Conservation (phyloP, 2,113 vertebrate species). For the Xenopus laevis region DNA sequence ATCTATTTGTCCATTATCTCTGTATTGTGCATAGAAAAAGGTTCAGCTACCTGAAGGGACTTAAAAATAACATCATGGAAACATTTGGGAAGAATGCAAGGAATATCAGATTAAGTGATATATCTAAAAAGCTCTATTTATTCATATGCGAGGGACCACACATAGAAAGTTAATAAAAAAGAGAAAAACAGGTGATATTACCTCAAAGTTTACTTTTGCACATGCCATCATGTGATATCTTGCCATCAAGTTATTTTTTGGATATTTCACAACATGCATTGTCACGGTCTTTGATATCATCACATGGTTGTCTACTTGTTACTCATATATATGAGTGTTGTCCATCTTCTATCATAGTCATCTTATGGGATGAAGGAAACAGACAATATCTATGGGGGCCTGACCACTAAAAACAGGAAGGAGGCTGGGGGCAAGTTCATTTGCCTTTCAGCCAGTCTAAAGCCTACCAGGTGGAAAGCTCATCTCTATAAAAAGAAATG, state of each 20-base stretch:
- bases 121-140: constrained; percentile 48
- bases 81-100: constrained; percentile 55
- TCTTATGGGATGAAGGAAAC: too few species aligned
- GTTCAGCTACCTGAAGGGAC: constrained; percentile 60
- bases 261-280: constrained; percentile 42
- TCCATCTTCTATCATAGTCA: background rate
- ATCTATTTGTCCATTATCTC: constrained; percentile 59
- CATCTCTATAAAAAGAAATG: background rate
- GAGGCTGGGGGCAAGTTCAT: background rate
- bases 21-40: constrained; percentile 76
- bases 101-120: constrained; percentile 12
- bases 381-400: background rate
- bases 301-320: constrained; percentile 4
- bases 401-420: background rate
- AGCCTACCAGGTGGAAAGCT: background rate
- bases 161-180: constrained; percentile 20
- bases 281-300: constrained; percentile 27
- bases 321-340: constrained; percentile 18
- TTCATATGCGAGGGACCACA: constrained; percentile 17
- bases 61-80: constrained; percentile 70
- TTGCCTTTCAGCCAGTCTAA: background rate
- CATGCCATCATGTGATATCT: constrained; percentile 45
- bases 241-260: constrained; percentile 49
- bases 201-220: constrained; percentile 53
- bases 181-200: constrained; percentile 41